These are phyloP conservation scores for Orthonevra nobilis DNA, from an alignment of 2,888 invertebrate species.

Conservation along the genomic window DNA sequence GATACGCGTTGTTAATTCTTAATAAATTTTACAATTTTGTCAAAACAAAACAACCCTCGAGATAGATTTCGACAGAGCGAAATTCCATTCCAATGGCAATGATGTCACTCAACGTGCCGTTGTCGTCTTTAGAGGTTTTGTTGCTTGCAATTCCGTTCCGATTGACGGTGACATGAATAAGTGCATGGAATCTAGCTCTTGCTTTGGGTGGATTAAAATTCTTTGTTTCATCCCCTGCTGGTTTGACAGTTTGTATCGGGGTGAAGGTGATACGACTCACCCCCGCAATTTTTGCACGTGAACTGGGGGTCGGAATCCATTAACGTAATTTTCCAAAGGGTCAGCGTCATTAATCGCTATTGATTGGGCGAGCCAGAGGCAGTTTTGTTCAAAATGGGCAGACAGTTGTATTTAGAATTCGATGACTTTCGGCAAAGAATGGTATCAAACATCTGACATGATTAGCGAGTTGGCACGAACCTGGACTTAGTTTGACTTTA, in stretches of 20 bases:
- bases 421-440: not conserved
- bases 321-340: constrained; percentile 55
- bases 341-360: constrained; percentile 64
- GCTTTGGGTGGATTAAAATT: constrained; percentile 49
- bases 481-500: too few relatives aligned
- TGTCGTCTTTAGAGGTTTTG: not conserved
- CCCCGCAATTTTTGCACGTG: constrained; percentile 41
- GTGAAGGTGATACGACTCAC: constrained; percentile 48
- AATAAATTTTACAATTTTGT: constrained; percentile 68
- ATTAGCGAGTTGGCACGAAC: too few relatives aligned
- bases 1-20: constrained; percentile 69
- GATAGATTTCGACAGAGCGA: constrained; percentile 34
- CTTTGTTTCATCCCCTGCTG: constrained; percentile 25
- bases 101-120: constrained; percentile 60
- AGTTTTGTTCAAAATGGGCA: constrained; percentile 10
- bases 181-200: constrained; percentile 44
- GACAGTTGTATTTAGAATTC: constrained; percentile 31
- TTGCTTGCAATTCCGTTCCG: constrained; percentile 49
- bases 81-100: constrained; percentile 21
- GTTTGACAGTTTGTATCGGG: constrained; percentile 11
- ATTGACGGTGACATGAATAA: constrained; percentile 67
- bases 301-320: constrained; percentile 52
- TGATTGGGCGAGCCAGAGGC: constrained; percentile 41
- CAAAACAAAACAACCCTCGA: constrained; percentile 61
- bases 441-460: not conserved